Evolutionary conservation across 2,113 vertebrate genomes (phyloP).

Genomic region (Bubo bubo): DNA sequence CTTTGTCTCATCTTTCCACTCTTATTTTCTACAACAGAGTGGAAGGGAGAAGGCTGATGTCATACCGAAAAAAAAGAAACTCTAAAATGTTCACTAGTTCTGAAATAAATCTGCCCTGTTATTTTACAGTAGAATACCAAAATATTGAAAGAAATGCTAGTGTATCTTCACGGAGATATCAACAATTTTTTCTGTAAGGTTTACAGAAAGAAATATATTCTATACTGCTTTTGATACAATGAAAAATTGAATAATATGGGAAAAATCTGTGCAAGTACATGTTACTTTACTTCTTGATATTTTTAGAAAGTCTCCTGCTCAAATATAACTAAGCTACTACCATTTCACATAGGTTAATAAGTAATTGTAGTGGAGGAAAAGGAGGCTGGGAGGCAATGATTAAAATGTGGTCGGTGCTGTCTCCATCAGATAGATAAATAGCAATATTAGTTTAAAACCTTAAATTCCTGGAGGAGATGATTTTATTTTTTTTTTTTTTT

Average conservation of each 20-base stretch:
- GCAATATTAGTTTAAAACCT: constrained; percentile 42
- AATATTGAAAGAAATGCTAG: not conserved
- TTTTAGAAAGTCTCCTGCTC: not conserved
- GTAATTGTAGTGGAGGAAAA: not conserved
- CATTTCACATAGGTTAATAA: constrained; percentile 6
- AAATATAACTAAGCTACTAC: not conserved
- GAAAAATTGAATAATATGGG: not conserved
- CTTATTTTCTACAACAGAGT: not conserved
- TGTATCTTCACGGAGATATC: not conserved
- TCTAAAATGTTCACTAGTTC: not conserved
- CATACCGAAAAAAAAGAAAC: not conserved
- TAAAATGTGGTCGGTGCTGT: not conserved
- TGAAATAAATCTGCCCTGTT: not conserved
- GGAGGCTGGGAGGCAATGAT: not conserved
- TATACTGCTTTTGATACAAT: not conserved
- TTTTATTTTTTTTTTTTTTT: not conserved
- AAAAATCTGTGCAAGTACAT: not conserved
- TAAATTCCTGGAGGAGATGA: not conserved
- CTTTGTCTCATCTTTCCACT: not conserved
- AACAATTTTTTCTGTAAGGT: not conserved
- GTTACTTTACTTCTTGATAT: not conserved
- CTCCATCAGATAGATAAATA: not conserved
- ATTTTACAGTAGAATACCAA: not conserved
- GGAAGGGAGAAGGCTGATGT: not conserved
- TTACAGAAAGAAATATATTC: not conserved